These are phyloP conservation scores for Monopis laevigella DNA, from an alignment of 2,888 invertebrate species.

Conservation along the genomic window DNA sequence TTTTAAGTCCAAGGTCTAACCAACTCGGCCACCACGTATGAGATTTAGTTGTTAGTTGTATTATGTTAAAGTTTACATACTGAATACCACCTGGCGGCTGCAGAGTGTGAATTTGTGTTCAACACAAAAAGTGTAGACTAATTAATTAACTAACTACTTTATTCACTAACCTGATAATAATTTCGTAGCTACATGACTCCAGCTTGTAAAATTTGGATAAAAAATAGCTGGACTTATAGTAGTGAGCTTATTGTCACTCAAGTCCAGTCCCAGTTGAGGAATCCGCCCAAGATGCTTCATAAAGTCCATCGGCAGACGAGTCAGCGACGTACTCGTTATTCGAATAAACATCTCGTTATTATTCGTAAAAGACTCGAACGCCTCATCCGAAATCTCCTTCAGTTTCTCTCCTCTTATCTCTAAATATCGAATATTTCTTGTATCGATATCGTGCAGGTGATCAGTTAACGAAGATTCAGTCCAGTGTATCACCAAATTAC, in stretches of 20 bases:
- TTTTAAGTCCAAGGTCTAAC: too few species aligned
- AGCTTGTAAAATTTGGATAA: constrained; percentile 85
- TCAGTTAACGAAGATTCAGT: constrained; percentile 77
- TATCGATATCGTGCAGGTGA: constrained; percentile 80
- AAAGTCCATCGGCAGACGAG: constrained; percentile 81
- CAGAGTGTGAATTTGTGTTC: too few species aligned
- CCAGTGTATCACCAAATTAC: constrained; percentile 80
- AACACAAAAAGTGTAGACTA: too few species aligned
- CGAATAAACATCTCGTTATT: constrained; percentile 80
- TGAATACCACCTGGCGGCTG: too few species aligned
- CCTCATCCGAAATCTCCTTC: constrained; percentile 78
- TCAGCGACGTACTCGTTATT: constrained; percentile 80
- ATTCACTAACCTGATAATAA: constrained; percentile 78
- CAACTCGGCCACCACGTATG: too few species aligned
- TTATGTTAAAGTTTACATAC: too few species aligned
- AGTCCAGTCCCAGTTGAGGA: constrained; percentile 82
- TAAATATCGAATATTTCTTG: constrained; percentile 80
- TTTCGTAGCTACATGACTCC: constrained; percentile 89
- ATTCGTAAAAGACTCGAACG: constrained; percentile 77
- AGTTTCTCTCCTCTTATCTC: constrained; percentile 82
- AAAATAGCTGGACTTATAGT: constrained; percentile 85
- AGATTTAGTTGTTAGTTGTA: too few species aligned
- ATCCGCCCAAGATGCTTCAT: constrained; percentile 81
- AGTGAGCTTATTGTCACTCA: constrained; percentile 82
- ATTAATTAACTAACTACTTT: too few species aligned